Evolutionary conservation across 1,140 invertebrate species (phyloP), one percentile per base, ranked within the genome.

Genomic region (Nixonia krombeini): DNA sequence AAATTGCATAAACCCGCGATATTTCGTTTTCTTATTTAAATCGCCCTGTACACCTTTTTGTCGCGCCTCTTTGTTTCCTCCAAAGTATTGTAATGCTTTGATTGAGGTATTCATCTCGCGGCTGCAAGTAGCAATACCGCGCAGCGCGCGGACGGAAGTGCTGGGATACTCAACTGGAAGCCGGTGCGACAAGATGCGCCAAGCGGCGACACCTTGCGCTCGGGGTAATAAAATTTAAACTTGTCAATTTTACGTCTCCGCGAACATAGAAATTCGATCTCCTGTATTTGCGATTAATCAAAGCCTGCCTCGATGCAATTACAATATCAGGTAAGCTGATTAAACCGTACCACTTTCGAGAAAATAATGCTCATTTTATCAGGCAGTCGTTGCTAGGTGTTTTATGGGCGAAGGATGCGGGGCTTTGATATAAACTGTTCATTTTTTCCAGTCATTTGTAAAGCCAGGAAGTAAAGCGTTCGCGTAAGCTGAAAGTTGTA

Each of bases 181-280:
- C 45, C 64, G 73, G 73, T 51, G 47, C 47, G 26, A 28, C 33
- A 73, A 72, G 68, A 73, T 71, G 70, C 45, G 57, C 33, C 8
- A 45, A 51, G 51, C 38, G 46, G 21, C 51, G 38, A 38, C 57
- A 15, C n/a, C n/a, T n/a, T 25, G 37, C 49, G 25, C 15, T 35
- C 29, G 42, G 12, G 50, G n/a, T n/a, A n/a, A 49, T 18, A 62
- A 62, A 62, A 49, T 62, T 62, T 44, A 62, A 62, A 62, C 44
- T 62, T 62, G 53, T 62, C 53, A 62, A 62, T 62, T 51, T 53
- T 46, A 33, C 16, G 53, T 63, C 58, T 45, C 40, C 28, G 38
- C 21, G 35, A 31, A 56, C 37, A 31, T 12, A 16, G 44, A 49
- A n/a, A n/a, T n/a, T n/a, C n/a, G n/a, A n/a, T n/a, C n/a, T n/a